Percentiles rank a stretch among this genome's conserved stretches.
These are phyloP conservation scores for Poecilia picta DNA, from an alignment of 2,797 vertebrate species.

Conservation along the genomic window DNA sequence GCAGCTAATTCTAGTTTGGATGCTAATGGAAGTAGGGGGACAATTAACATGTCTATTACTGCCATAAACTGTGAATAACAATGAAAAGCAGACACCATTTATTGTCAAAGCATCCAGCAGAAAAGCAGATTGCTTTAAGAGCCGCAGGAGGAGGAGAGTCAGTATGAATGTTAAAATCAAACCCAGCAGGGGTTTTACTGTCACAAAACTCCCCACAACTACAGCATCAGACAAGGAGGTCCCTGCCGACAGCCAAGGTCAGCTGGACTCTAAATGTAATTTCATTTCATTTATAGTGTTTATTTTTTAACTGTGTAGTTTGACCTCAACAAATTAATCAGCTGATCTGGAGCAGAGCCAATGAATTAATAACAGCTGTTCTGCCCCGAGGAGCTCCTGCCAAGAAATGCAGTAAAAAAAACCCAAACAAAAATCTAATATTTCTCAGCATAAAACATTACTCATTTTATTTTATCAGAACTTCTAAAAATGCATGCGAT, in stretches of 20 bases:
- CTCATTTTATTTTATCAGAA: slow-evolving; percentile 24
- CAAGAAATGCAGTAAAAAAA: not conserved
- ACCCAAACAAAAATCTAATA: not conserved
- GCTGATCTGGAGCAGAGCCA: slow-evolving; percentile 38
- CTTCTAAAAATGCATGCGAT: slow-evolving; percentile 36
- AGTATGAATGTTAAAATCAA: slow-evolving; percentile 33
- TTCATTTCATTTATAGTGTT: slow-evolving; percentile 51
- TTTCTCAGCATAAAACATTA: slow-evolving; percentile 34
- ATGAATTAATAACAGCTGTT: slow-evolving; percentile 40
- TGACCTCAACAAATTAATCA: slow-evolving; percentile 45
- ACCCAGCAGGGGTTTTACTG: slow-evolving; percentile 17
- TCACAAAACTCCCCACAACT: slow-evolving; percentile 22
- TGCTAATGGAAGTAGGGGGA: slow-evolving; percentile 64
- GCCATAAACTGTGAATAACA: slow-evolving; percentile 74
- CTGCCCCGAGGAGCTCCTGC: slow-evolving; percentile 28
- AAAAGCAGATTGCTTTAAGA: slow-evolving; percentile 39
- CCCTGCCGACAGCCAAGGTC: slow-evolving; percentile 43
- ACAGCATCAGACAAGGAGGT: slow-evolving; percentile 15
- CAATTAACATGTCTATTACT: slow-evolving; percentile 75
- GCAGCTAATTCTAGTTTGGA: slow-evolving; percentile 73
- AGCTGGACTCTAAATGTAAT: slow-evolving; percentile 37
- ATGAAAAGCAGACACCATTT: slow-evolving; percentile 55
- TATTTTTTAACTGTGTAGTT: slow-evolving; percentile 40
- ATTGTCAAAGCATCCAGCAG: slow-evolving; percentile 40
- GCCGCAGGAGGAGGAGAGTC: slow-evolving; percentile 18